These are phyloP conservation scores for Microtus oregoni DNA, from an alignment of 2,113 vertebrate genomes.

Conservation along the genomic window DNA sequence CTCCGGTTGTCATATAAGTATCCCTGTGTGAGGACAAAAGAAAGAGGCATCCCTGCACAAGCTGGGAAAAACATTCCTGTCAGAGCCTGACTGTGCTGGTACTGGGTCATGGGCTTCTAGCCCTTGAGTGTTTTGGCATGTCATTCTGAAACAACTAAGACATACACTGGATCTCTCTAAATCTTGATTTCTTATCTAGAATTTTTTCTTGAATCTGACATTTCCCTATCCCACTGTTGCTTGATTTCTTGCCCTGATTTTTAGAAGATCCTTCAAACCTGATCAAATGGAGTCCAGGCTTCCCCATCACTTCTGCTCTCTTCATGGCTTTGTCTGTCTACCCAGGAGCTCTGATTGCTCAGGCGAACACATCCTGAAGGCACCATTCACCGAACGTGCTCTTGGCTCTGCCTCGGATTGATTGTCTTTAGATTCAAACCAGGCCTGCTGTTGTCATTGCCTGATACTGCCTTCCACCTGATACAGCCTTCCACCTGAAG, in stretches of 20 bases:
- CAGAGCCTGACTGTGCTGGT: not conserved
- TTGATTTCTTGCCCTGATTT: not conserved
- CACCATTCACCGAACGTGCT: not conserved
- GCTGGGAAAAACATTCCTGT: not conserved
- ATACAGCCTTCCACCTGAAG: no score
- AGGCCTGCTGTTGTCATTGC: fast-evolving
- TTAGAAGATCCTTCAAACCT: not conserved
- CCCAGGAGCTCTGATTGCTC: no score
- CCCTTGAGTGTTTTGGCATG: not conserved
- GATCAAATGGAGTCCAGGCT: not conserved
- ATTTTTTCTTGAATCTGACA: not conserved
- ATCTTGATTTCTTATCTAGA: not conserved
- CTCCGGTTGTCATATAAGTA: not conserved
- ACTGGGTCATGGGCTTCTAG: not conserved
- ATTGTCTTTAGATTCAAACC: not conserved
- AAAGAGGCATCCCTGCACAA: not conserved
- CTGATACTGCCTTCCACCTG: not conserved
- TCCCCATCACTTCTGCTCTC: no score
- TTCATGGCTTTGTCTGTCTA: not conserved
- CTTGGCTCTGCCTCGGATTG: not conserved
- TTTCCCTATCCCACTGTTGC: not conserved
- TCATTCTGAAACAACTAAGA: not conserved
- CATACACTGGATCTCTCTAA: not conserved
- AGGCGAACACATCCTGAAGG: not conserved
- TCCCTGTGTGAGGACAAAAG: no score